Conservation (phyloP, 2,797 vertebrate species). For the Ctenopoma kingsleyae region DNA sequence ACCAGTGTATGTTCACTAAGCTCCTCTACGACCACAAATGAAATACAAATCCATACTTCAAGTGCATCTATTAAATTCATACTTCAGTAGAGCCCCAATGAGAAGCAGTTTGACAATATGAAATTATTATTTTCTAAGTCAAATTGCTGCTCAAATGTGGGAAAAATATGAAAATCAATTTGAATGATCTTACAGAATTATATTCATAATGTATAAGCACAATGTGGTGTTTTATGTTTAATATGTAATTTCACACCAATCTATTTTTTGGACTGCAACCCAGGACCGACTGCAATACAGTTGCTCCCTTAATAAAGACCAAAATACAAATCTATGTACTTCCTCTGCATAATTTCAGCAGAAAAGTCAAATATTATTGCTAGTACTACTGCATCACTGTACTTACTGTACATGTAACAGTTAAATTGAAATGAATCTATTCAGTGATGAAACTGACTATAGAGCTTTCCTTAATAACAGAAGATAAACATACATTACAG, state of each 20-base stretch:
- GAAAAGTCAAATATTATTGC: background rate
- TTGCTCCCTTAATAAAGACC: background rate
- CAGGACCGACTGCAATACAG: too few relatives aligned
- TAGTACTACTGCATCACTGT: too few relatives aligned
- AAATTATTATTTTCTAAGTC: too few relatives aligned
- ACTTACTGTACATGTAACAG: too few relatives aligned
- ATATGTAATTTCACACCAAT: too few relatives aligned
- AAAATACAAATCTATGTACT: background rate
- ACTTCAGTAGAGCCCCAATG: background rate
- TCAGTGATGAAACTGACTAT: background rate
- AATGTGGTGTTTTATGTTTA: too few relatives aligned
- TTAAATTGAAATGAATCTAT: background rate
- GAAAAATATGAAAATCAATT: too few relatives aligned
- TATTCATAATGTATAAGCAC: too few relatives aligned
- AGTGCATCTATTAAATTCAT: constrained; percentile 10
- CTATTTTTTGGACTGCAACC: too few relatives aligned
- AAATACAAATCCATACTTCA: constrained; percentile 2
- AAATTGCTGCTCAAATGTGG: background rate
- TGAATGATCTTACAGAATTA: too few relatives aligned
- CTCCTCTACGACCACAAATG: background rate
- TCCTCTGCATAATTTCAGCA: background rate
- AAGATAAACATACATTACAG: too few relatives aligned
- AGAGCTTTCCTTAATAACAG: background rate
- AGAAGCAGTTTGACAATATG: constrained; percentile 1
- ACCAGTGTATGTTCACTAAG: background rate